Percentiles rank a stretch among this genome's conserved stretches.
Conservation (phyloP, 2,888 invertebrate species). For the Yponomeuta evonymella region DNA sequence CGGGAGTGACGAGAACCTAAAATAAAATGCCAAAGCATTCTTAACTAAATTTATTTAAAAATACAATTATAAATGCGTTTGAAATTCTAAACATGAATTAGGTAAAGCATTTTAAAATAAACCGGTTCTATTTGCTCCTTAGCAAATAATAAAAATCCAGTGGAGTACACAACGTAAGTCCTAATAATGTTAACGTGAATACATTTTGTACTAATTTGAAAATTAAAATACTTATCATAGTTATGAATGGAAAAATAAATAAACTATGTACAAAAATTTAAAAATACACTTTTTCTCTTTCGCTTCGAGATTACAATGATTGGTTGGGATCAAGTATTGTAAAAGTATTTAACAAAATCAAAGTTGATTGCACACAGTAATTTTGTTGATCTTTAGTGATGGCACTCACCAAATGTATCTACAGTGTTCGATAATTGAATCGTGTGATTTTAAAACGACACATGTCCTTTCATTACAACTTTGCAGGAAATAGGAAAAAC, state of each 20-base stretch:
- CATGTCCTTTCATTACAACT: no score
- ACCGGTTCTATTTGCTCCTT: constrained; percentile 15
- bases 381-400: no score
- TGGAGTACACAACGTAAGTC: constrained; percentile 22
- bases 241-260: constrained; percentile 19
- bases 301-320: neutral
- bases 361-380: no score
- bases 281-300: constrained; percentile 11
- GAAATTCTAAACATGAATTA: neutral
- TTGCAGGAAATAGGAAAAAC: no score
- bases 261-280: constrained; percentile 27
- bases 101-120: neutral
- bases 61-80: constrained; percentile 17
- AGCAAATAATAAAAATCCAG: constrained; percentile 19
- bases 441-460: no score
- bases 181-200: constrained; percentile 22
- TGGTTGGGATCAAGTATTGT: no score
- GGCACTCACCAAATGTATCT: constrained; percentile 24
- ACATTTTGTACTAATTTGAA: constrained; percentile 50
- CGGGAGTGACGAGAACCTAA: neutral
- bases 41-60: constrained; percentile 14
- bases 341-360: no score
- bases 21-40: neutral
- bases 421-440: constrained; percentile 32
- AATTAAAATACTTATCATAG: constrained; percentile 18